Base-by-base conservation (phyloP, 1,140 invertebrate species). In the Euwallacea fornicatus region DNA sequence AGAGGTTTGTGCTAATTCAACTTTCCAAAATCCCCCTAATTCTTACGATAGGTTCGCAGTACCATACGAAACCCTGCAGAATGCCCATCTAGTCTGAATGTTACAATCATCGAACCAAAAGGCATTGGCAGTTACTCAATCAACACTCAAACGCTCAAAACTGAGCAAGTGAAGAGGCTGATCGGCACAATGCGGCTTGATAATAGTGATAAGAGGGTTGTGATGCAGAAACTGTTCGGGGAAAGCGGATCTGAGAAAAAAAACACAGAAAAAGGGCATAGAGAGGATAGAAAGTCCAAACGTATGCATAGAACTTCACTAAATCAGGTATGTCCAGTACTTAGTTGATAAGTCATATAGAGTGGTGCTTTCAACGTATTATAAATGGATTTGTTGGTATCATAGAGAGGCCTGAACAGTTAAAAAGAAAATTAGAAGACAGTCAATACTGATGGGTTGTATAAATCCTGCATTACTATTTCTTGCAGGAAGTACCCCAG, bases 21-120 rank as follows among this genome's bases (percentile, higher is more conserved):
- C 41, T 4, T 13, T 4, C 11, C 11, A 11, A 42, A 42, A 61
- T 42, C 6, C n/a, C 4, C 9, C 9, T 42, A 42, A n/a, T 58
- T 66, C 43, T 62, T 54, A 33, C 4, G 21, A 33, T 41, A 73
- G 70, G 72, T 76, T 4, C 71, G 71, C 41, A 65, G 71, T 42
- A 72, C 76, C n/a, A 75, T 77, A 44, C 70, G 71, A 59, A 74
- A 60, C 54, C 75, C 76, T 0, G 71, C 74, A 54, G 74, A 74
- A 72, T 76, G 73, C 61, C 54, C 42, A 11, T 76, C 74, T 0
- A 69, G 75, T 21, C 53, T 78, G 41, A 75, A 78, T 43, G 76
- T 78, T 0, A 78, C 76, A 9, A 73, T 78, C 1, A 73, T 78
- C 21, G 76, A 76, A 69, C 76, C 75, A 2, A 73, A 69, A 42